Percentiles rank a stretch among this genome's conserved stretches.
Conservation (phyloP, 1,140 invertebrate genomes). For the Vanessa atalanta region DNA sequence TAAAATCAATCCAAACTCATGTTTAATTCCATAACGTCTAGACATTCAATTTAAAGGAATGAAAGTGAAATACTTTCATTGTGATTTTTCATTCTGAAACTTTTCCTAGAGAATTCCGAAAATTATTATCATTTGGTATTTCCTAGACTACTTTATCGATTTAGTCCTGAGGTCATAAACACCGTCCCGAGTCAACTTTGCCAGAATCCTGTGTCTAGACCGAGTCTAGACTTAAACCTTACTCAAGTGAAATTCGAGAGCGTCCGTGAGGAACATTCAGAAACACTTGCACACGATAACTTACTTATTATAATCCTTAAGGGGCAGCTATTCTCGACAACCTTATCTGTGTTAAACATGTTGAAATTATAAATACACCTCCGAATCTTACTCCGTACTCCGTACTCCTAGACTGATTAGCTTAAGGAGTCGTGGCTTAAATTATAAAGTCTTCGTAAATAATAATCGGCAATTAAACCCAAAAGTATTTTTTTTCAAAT, state of each 20-base stretch:
- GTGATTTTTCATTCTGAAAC: constrained; percentile 14
- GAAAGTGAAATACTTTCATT: too few relatives aligned
- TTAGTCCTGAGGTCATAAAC: constrained; percentile 47
- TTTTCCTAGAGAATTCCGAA: constrained; percentile 13
- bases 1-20: not conserved
- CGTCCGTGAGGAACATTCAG: constrained; percentile 1
- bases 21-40: constrained; percentile 10
- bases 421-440: too few relatives aligned
- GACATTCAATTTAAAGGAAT: constrained; percentile 1
- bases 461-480: too few relatives aligned
- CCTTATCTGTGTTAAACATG: too few relatives aligned
- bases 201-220: constrained; percentile 37
- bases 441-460: too few relatives aligned
- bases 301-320: not conserved
- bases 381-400: too few relatives aligned
- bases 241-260: constrained; percentile 35
- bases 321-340: too few relatives aligned
- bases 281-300: not conserved
- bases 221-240: constrained; percentile 52
- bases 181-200: constrained; percentile 35
- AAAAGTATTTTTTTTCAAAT: too few relatives aligned
- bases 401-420: too few relatives aligned
- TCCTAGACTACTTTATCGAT: constrained; percentile 41
- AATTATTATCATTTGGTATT: constrained; percentile 5
- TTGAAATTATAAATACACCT: too few relatives aligned